phyloP scores from a whole-genome alignment of 2,888 invertebrate genomes.

The Punctoribates punctum region DNA sequence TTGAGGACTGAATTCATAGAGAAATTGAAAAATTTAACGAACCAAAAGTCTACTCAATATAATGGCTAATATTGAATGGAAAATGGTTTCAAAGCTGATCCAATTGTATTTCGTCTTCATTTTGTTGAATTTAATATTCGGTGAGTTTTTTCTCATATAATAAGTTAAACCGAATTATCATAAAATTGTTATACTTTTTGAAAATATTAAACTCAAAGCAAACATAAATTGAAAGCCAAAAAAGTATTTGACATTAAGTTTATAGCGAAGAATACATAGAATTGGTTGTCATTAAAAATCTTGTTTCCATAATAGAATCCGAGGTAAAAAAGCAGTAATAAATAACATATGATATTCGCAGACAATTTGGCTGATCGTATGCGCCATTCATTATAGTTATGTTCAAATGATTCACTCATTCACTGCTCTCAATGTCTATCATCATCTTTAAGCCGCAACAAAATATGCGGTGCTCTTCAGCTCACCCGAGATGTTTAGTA shows the following conservation, averaged over 20 bases:
- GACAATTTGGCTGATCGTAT: background rate
- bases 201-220: background rate
- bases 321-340: background rate
- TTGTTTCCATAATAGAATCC: background rate
- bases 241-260: background rate
- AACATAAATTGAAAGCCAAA: background rate
- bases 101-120: background rate
- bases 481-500: background rate
- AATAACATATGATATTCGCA: background rate
- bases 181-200: slow-evolving; percentile 20
- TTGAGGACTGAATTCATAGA: background rate
- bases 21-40: background rate
- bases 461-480: no score
- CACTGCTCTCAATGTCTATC: no score
- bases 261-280: background rate
- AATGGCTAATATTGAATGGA: slow-evolving; percentile 16
- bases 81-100: slow-evolving; percentile 23
- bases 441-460: no score
- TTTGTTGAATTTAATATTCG: slow-evolving; percentile 12
- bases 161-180: slow-evolving; percentile 1
- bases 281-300: background rate
- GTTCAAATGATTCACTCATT: background rate
- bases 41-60: background rate
- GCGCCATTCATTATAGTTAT: background rate
- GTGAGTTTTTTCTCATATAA: background rate